Conservation (phyloP, 1,140 invertebrate species). For the Ganaspis sp. region DNA sequence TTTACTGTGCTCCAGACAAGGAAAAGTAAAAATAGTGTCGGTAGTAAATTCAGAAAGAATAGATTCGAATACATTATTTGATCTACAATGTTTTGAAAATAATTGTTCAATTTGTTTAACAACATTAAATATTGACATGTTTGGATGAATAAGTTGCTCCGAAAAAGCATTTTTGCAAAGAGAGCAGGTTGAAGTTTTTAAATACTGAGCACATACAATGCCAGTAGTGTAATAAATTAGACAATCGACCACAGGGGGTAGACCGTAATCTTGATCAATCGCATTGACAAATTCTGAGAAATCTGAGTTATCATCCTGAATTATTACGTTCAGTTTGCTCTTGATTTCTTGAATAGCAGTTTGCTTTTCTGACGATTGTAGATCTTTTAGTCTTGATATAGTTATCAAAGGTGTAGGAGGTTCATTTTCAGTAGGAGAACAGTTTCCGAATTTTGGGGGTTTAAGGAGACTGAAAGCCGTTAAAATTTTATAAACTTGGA, state of each 20-base stretch:
- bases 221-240: constrained; percentile 29
- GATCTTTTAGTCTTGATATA: constrained; percentile 9
- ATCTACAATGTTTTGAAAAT: constrained; percentile 34
- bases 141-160: constrained; percentile 37
- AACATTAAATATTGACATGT: constrained; percentile 15
- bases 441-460: constrained; percentile 36
- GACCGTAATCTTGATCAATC: constrained; percentile 11
- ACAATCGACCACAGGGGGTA: constrained; percentile 7
- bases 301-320: neutral
- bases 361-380: neutral
- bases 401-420: constrained; percentile 1
- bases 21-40: constrained; percentile 12
- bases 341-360: neutral
- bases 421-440: neutral
- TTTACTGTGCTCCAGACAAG: constrained; percentile 18
- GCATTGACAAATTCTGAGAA: neutral
- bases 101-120: constrained; percentile 27
- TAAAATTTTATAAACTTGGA: constrained; percentile 40
- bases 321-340: neutral
- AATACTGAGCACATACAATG: neutral
- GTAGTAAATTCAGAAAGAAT: constrained; percentile 6
- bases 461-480: constrained; percentile 31
- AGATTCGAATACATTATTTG: constrained; percentile 19
- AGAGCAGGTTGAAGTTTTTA: neutral
- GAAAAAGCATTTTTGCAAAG: constrained; percentile 28